Evolutionary conservation across 37 sponge, comb jelly and placozoan species (phyloP).

Genomic region (Beroe ovata): DNA sequence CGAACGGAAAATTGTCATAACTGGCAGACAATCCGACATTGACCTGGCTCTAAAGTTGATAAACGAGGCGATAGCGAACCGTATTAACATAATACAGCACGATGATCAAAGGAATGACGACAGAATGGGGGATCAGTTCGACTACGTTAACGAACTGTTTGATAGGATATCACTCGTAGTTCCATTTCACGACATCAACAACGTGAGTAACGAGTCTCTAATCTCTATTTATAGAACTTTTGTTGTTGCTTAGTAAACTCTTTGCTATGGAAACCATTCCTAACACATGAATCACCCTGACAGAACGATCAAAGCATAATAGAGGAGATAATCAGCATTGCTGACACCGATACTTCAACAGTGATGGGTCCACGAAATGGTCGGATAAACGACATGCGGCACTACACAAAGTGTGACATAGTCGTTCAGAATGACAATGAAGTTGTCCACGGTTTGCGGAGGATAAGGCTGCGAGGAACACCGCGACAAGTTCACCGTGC

Average conservation of each 20-base stretch:
- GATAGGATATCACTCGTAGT: background rate
- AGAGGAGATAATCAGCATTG: background rate
- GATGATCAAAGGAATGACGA: background rate
- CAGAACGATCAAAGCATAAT: background rate
- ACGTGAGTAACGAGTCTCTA: background rate
- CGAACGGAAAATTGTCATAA: conserved; percentile 20
- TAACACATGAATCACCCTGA: no score
- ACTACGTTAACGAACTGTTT: conserved; percentile 29
- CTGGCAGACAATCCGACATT: background rate
- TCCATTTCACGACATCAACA: background rate
- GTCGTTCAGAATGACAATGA: conserved; percentile 13
- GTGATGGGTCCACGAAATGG: conserved; percentile 26
- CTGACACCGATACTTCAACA: conserved; percentile 16
- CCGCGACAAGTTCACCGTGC: conserved; percentile 32
- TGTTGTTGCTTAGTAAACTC: background rate
- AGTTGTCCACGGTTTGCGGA: background rate
- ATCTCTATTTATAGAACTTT: background rate
- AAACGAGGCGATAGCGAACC: conserved; percentile 13
- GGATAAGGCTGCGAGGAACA: background rate
- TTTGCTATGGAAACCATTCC: no score
- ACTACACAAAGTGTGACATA: conserved; percentile 46
- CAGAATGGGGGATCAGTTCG: background rate
- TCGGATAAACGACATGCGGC: conserved; percentile 41
- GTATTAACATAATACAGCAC: background rate
- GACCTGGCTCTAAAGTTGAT: conserved; percentile 23